phyloP scores from a whole-genome alignment of 2,888 invertebrate genomes.

The Psylliodes chrysocephalus region DNA sequence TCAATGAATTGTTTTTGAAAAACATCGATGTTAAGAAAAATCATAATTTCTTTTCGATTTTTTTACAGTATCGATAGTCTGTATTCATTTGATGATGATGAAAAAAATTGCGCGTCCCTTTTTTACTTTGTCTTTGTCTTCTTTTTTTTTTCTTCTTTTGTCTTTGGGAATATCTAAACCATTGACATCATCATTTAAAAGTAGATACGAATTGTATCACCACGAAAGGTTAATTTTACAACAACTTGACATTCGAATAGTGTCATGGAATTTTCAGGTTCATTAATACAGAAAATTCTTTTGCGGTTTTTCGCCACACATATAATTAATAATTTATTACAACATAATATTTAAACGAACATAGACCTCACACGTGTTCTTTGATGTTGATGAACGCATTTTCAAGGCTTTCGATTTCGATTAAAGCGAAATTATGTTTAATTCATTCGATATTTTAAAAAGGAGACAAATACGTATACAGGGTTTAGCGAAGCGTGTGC shows the following conservation, averaged over 20 bases:
- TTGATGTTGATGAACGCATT: slow-evolving; percentile 7
- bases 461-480: neutral
- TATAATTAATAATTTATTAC: slow-evolving; percentile 4
- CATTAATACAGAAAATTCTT: neutral
- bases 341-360: slow-evolving; percentile 6
- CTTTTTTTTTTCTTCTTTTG: too few relatives aligned
- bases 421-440: slow-evolving; percentile 7
- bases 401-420: slow-evolving; percentile 17
- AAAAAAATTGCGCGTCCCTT: too few relatives aligned
- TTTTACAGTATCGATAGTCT: too few relatives aligned
- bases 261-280: neutral
- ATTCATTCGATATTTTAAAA: neutral
- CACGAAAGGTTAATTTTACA: neutral
- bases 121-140: too few relatives aligned
- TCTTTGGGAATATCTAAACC: too few relatives aligned
- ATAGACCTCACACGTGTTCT: slow-evolving; percentile 13
- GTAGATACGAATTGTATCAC: too few relatives aligned
- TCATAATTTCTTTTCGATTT: too few relatives aligned
- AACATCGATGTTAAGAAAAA: too few relatives aligned
- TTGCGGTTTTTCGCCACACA: slow-evolving; percentile 11
- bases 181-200: too few relatives aligned
- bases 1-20: too few relatives aligned
- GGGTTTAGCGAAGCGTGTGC: too few relatives aligned
- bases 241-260: neutral
- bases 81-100: too few relatives aligned